phyloP scores from a whole-genome alignment of 2,797 vertebrate species.

The Ctenochaetus hawaiiensis region DNA sequence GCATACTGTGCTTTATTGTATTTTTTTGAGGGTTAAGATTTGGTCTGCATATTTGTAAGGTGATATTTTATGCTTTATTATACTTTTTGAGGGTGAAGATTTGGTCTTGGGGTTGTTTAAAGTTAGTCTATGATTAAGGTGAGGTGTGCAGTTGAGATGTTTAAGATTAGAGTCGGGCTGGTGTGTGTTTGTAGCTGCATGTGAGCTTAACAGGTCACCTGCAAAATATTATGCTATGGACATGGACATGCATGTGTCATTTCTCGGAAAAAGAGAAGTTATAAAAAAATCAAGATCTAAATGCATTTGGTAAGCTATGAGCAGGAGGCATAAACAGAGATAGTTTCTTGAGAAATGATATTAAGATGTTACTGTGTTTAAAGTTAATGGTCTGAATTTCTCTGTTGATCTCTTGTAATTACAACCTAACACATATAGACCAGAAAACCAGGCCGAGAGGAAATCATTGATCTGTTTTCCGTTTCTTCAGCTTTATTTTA shows the following conservation, averaged over 20 bases:
- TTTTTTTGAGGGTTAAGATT: too few species aligned
- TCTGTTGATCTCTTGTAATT: background rate
- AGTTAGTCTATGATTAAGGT: too few species aligned
- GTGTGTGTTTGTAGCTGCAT: slow-evolving; percentile 12
- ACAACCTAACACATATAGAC: slow-evolving; percentile 1
- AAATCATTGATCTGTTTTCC: slow-evolving; percentile 31
- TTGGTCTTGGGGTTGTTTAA: too few species aligned
- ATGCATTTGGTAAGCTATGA: background rate
- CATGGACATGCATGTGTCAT: slow-evolving; percentile 1
- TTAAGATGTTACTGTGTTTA: background rate
- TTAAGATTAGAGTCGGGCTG: too few species aligned
- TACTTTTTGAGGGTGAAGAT: too few species aligned
- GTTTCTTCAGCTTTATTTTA: slow-evolving; percentile 34
- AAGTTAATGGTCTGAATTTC: background rate
- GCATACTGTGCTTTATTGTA: background rate
- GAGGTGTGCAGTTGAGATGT: too few species aligned
- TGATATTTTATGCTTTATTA: too few species aligned
- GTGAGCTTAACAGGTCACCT: background rate
- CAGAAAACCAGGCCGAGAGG: background rate
- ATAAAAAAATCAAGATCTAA: slow-evolving; percentile 5
- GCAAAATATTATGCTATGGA: background rate
- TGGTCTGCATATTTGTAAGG: background rate
- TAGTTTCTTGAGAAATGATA: background rate
- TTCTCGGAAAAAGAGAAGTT: background rate
- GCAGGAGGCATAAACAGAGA: background rate